These are phyloP conservation scores for Larimichthys crocea DNA, from an alignment of 2,113 vertebrate species.

Conservation along the genomic window DNA sequence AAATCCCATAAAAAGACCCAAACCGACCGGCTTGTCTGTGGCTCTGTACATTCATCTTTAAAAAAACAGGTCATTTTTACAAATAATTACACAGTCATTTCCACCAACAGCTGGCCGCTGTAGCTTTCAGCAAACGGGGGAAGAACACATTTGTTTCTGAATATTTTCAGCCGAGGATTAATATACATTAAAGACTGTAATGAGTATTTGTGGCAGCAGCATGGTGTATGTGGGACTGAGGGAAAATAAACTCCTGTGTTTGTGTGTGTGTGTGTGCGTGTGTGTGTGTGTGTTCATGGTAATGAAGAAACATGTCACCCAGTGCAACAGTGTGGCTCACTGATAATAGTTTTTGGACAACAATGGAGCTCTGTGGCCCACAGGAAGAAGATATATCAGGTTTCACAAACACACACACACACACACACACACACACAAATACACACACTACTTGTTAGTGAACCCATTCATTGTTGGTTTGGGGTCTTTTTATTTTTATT, in stretches of 20 bases:
- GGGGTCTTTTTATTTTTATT: not conserved
- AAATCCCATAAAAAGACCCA: too few species aligned
- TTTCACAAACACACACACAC: not conserved
- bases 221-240: not conserved
- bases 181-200: not conserved
- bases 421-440: not conserved
- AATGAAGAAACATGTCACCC: not conserved
- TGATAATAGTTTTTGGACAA: not conserved
- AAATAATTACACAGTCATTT: not conserved
- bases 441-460: not conserved
- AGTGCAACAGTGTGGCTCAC: not conserved
- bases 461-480: not conserved
- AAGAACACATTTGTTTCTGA: not conserved
- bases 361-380: not conserved
- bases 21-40: too few species aligned
- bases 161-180: not conserved
- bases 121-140: not conserved
- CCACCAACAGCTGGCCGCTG: not conserved
- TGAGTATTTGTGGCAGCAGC: not conserved
- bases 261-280: not conserved
- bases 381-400: too few species aligned
- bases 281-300: not conserved
- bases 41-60: too few species aligned
- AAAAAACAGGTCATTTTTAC: not conserved
- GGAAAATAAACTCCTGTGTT: not conserved